Base-by-base conservation (phyloP, 1,140 invertebrate genomes). In the Apocrypta bakeri region DNA sequence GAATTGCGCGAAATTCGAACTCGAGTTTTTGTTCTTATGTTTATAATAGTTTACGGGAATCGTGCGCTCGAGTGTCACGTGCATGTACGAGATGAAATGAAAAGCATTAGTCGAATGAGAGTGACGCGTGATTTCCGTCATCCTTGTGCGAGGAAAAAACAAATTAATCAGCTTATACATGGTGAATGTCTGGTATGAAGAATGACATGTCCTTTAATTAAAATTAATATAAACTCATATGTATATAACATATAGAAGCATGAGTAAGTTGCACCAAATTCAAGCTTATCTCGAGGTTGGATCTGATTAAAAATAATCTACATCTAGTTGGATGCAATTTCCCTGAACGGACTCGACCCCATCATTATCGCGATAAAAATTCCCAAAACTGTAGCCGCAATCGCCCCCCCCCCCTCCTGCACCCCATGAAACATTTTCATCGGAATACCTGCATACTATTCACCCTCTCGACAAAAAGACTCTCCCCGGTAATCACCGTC, bases 401-500 rank as follows among this genome's bases (percentile, higher is more conserved):
- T 78, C 12, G 40, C 27, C n/a, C 14, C 37, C 1, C 1, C 40
- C 24, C 24, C 31, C 48, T 9, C 33, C 37, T n/a, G n/a, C n/a
- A n/a, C 29, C 25, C 14, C 27, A 66, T 7, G 2, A 71, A 79
- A 79, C n/a, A n/a, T n/a, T 56, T 79, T 61, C 68, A 72, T 72
- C 69, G 25, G 7, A 79, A 72, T 79, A 7, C 68, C 68, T 14
- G 21, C 2, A n/a, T 37, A 21, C n/a, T 12, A 8, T 2, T 14
- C 27, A 14, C 14, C 40, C 29, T n/a, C 40, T 21, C 17, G 11
- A 2, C 25, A 31, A 40, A 42, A 73, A 63, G 69, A 40, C 8
- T n/a, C 71, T 40, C 72, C 33, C 25, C 56, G 61, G 56, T 81
- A 81, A 75, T 81, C 61, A 81, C 33, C 63, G 71, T 64, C 64